A percentile compares a stretch with the other conserved stretches of the same genome.
Evolutionary conservation across 2,113 vertebrate species (phyloP).

Genomic region (Cyprinodon tularosa): DNA sequence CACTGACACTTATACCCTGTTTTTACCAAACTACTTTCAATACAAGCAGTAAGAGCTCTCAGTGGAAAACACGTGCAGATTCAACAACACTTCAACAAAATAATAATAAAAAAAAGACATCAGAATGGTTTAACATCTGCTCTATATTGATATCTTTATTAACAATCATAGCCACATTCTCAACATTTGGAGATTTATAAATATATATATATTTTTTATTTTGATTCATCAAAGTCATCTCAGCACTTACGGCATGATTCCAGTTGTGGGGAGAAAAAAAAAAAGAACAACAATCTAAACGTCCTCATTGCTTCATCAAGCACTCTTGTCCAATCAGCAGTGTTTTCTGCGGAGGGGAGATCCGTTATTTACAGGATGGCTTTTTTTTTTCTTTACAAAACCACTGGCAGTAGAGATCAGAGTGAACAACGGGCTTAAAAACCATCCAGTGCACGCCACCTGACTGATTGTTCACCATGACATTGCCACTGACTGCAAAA

Average conservation of each 20-base stretch:
- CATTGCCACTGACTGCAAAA: constrained; percentile 45
- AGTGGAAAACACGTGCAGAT: constrained; percentile 72
- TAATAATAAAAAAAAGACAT: constrained; percentile 62
- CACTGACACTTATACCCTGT: constrained; percentile 95
- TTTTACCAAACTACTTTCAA: constrained; percentile 80
- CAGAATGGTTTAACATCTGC: constrained; percentile 75
- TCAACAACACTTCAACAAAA: constrained; percentile 53
- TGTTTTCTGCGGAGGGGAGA: constrained; percentile 66
- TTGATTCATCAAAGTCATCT: constrained; percentile 77
- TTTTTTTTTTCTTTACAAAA: constrained; percentile 31
- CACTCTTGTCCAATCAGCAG: constrained; percentile 73
- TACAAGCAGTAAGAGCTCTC: constrained; percentile 81
- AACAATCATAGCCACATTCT: constrained; percentile 82
- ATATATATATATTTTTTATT: constrained; percentile 73
- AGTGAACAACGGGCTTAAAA: constrained; percentile 65
- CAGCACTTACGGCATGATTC: constrained; percentile 76
- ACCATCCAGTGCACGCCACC: constrained; percentile 63
- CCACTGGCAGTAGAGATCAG: constrained; percentile 41
- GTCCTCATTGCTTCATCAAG: constrained; percentile 61
- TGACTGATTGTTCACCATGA: constrained; percentile 53
- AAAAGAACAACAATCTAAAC: constrained; percentile 56
- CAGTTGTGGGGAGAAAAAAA: constrained; percentile 76
- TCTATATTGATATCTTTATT: constrained; percentile 82
- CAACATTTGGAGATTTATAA: constrained; percentile 83
- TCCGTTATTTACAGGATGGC: constrained; percentile 72